Evolutionary conservation across 2,113 vertebrate genomes (phyloP).

Genomic region (Alligator sinensis): DNA sequence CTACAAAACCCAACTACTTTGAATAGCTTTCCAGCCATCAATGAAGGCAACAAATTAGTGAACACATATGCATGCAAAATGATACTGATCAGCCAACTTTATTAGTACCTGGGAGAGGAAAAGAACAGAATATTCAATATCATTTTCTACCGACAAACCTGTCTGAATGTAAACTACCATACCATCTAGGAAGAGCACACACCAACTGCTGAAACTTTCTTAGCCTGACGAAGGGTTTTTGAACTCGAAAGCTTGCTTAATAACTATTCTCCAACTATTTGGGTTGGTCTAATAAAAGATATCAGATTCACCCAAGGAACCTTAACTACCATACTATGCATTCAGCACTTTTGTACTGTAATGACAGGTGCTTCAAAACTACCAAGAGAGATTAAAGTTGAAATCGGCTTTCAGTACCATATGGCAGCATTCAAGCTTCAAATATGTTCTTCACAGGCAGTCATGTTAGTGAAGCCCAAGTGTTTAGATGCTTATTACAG

Average conservation of each 20-base stretch:
- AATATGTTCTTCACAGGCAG: background rate
- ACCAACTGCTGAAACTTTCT: background rate
- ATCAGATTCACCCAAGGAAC: no score
- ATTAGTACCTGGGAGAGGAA: background rate
- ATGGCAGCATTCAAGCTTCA: background rate
- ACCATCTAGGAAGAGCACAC: accelerated
- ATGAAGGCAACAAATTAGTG: background rate
- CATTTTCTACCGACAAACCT: background rate
- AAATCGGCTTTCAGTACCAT: background rate
- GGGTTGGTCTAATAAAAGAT: no score
- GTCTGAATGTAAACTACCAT: background rate
- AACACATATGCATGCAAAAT: background rate
- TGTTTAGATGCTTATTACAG: accelerated
- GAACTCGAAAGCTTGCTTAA: no score
- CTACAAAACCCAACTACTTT: background rate
- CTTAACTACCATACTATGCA: no score
- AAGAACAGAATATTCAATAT: background rate
- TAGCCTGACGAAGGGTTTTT: no score
- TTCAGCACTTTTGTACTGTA: background rate
- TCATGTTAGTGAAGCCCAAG: background rate
- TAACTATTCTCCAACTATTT: no score
- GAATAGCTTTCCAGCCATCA: accelerated
- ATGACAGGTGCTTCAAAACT: background rate
- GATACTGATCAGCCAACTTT: accelerated
- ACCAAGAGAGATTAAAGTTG: background rate